phyloP scores from a whole-genome alignment of 2,113 vertebrate genomes.

The Rissa tridactyla region DNA sequence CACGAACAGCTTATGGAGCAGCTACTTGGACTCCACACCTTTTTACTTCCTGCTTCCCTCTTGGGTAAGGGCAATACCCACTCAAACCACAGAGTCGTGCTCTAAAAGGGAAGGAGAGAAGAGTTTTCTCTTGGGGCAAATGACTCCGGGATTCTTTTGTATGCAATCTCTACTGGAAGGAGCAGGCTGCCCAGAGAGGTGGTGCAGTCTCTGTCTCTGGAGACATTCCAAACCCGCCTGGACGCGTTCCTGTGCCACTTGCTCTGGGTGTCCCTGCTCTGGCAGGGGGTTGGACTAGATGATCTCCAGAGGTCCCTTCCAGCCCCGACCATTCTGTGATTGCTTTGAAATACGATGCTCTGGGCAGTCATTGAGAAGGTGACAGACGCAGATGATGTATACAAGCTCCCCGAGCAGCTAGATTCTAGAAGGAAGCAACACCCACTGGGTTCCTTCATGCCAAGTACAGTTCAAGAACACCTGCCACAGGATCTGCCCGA shows the following conservation, averaged over 20 bases:
- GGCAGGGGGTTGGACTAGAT: no score
- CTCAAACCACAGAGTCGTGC: neutral
- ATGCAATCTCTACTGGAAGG: neutral
- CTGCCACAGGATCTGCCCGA: neutral
- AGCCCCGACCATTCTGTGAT: neutral
- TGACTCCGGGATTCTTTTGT: neutral
- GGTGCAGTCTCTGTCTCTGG: no score
- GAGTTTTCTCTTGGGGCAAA: neutral
- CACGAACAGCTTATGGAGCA: neutral
- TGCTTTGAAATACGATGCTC: fast-evolving
- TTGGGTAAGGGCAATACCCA: neutral
- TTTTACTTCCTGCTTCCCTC: neutral
- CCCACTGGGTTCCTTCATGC: neutral
- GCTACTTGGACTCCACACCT: neutral
- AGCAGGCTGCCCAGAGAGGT: neutral
- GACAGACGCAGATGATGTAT: neutral
- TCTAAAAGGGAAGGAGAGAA: neutral
- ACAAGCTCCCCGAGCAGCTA: neutral
- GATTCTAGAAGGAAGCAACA: neutral
- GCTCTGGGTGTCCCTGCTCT: no score
- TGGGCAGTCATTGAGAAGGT: no score
- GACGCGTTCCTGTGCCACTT: no score
- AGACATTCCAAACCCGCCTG: no score
- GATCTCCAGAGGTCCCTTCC: no score
- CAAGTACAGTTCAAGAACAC: neutral